phyloP scores from a whole-genome alignment of 1,140 invertebrate species.

The Bombyx mandarina region DNA sequence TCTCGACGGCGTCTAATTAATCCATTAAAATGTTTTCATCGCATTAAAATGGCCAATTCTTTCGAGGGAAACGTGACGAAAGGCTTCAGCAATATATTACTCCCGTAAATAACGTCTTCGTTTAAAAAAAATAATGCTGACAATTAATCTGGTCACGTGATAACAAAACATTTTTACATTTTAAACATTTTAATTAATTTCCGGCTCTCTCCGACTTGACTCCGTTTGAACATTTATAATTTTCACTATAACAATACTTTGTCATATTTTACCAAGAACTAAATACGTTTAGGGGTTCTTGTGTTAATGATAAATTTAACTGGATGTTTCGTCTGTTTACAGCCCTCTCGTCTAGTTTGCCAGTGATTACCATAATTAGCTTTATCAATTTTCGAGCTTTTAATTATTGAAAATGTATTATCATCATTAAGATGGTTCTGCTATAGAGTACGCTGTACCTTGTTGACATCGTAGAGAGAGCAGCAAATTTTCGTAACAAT shows the following conservation, averaged over 20 bases:
- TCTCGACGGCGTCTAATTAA: constrained; percentile 48
- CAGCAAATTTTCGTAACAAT: constrained; percentile 52
- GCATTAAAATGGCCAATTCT: constrained; percentile 19
- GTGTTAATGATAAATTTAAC: no score
- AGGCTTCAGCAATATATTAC: constrained; percentile 18
- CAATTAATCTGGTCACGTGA: constrained; percentile 5
- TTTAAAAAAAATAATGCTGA: constrained; percentile 7
- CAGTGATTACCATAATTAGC: no score
- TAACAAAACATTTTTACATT: constrained; percentile 5
- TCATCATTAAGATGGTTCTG: constrained; percentile 28
- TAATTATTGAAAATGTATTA: constrained; percentile 8
- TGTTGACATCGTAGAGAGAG: constrained; percentile 58
- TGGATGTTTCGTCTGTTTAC: no score
- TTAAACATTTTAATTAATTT: neutral
- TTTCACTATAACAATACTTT: no score
- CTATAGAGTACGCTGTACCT: constrained; percentile 47
- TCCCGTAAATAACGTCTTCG: constrained; percentile 13
- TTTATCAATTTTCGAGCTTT: no score
- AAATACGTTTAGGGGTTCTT: no score
- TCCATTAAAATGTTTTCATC: constrained; percentile 39
- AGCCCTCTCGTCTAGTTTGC: no score
- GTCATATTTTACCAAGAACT: no score
- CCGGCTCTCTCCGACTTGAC: no score
- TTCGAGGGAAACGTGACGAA: constrained; percentile 17
- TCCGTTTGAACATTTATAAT: no score